A percentile compares a stretch with the other conserved stretches of the same genome.
These are phyloP conservation scores for Anarrhichthys ocellatus DNA, from an alignment of 2,113 vertebrate species.

Conservation along the genomic window DNA sequence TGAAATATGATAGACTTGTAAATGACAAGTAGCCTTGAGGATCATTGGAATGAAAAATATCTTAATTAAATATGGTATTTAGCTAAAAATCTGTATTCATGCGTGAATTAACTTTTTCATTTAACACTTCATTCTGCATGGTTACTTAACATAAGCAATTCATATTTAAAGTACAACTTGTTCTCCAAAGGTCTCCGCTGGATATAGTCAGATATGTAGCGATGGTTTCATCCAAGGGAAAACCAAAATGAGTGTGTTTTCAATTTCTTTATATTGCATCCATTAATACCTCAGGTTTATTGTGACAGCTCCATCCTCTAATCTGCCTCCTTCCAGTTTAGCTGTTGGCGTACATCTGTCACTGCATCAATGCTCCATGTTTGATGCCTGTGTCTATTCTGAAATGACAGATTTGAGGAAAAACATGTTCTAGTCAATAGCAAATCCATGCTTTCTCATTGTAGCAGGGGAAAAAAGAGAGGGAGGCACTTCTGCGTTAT, in stretches of 20 bases:
- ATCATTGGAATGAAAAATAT: conserved; percentile 26
- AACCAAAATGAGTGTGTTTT: background rate
- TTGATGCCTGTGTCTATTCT: background rate
- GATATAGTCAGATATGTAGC: too few relatives aligned
- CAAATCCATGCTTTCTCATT: conserved; percentile 12
- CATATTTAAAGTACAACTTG: background rate
- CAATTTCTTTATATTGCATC: background rate
- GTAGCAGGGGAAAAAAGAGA: background rate
- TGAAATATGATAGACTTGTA: conserved; percentile 16
- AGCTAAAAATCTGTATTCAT: background rate
- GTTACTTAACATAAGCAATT: background rate
- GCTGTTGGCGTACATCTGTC: conserved; percentile 10
- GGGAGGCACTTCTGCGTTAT: background rate
- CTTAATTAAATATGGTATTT: conserved; percentile 7
- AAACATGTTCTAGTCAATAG: background rate
- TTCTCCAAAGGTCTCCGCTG: background rate
- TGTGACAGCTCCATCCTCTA: background rate
- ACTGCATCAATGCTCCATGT: background rate
- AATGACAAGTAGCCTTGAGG: conserved; percentile 19
- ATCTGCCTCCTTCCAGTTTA: background rate
- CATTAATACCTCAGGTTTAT: conserved; percentile 1
- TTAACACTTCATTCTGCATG: background rate
- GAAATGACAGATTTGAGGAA: conserved; percentile 22
- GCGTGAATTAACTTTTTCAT: too few relatives aligned
- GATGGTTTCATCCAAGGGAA: background rate